Conservation (phyloP, 2,797 vertebrate genomes). For the Ctenochaetus hawaiiensis region DNA sequence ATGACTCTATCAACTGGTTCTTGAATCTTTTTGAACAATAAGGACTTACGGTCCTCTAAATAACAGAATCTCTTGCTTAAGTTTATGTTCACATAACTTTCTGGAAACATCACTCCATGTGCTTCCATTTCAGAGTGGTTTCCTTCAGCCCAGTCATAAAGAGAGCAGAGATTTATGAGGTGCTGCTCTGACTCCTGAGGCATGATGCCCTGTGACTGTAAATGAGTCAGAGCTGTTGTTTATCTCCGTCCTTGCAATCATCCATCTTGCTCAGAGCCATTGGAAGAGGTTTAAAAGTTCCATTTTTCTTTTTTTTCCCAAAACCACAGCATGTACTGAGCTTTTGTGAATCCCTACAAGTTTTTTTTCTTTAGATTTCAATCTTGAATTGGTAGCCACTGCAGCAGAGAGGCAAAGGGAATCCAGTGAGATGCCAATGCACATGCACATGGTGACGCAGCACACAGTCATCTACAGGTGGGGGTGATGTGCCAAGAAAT, state of each 20-base stretch:
- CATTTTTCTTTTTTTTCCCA: neutral
- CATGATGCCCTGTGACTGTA: slow-evolving; percentile 17
- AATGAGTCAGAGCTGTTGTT: slow-evolving; percentile 51
- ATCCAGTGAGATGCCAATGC: neutral
- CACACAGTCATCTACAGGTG: neutral
- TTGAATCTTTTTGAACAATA: neutral
- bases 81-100: neutral
- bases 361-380: neutral
- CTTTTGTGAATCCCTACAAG: neutral
- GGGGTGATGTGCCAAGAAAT: neutral
- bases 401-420: neutral
- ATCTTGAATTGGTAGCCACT: neutral
- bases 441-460: neutral
- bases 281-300: slow-evolving; percentile 21
- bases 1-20: neutral
- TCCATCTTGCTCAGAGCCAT: slow-evolving; percentile 13
- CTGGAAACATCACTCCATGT: neutral
- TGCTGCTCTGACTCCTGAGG: slow-evolving; percentile 11
- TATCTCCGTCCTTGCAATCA: slow-evolving; percentile 22
- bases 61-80: neutral
- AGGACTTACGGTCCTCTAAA: too few species aligned
- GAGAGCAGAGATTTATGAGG: slow-evolving; percentile 36
- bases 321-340: neutral
- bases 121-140: neutral
- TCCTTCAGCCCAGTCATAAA: neutral